Evolutionary conservation across 2,888 invertebrate species (phyloP).

Genomic region (Melangyna quadrimaculata): DNA sequence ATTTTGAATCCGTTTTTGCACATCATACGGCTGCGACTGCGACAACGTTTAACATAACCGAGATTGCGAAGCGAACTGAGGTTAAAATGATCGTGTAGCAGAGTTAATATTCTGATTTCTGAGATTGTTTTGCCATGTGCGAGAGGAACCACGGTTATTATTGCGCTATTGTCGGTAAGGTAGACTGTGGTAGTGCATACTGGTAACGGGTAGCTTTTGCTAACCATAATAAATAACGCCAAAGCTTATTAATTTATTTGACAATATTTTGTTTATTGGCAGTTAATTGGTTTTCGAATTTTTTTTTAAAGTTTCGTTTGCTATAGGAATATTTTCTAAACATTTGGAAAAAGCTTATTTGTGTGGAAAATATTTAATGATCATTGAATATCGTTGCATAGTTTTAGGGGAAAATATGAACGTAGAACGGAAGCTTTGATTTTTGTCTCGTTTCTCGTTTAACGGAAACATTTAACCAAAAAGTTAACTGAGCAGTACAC

Average conservation of each 20-base stretch:
- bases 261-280: constrained; percentile 19
- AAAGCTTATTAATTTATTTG: constrained; percentile 44
- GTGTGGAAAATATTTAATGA: neutral
- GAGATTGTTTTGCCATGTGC: constrained; percentile 31
- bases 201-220: constrained; percentile 35
- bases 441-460: neutral
- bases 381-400: constrained; percentile 21
- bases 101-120: constrained; percentile 64
- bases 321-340: neutral
- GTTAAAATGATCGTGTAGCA: constrained; percentile 30
- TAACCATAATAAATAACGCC: constrained; percentile 6
- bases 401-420: neutral
- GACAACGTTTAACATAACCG: constrained; percentile 51
- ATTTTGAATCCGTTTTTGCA: constrained; percentile 35
- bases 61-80: constrained; percentile 63
- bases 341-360: neutral
- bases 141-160: too few species aligned
- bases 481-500: too few species aligned
- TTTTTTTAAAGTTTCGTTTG: neutral
- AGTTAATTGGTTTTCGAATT: constrained; percentile 8
- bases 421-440: neutral
- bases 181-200: constrained; percentile 12
- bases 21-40: neutral
- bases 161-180: constrained; percentile 40
- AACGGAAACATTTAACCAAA: neutral